Conservation (phyloP, 2,797 vertebrate genomes). For the Amphiprion clarkii region DNA sequence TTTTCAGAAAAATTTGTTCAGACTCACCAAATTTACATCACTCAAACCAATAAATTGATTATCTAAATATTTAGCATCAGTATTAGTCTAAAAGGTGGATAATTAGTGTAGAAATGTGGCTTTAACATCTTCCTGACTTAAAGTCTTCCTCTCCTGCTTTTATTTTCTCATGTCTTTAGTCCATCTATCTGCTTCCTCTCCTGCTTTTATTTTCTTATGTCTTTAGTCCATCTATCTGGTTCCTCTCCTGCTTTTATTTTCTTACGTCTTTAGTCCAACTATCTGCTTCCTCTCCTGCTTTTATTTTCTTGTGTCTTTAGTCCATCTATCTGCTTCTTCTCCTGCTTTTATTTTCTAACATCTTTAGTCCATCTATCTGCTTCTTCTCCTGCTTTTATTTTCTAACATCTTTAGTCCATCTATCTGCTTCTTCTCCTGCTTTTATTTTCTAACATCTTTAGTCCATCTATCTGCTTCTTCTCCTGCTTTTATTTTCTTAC, state of each 20-base stretch:
- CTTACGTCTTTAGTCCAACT: constrained; percentile 25
- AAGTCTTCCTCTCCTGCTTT: not conserved
- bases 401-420: constrained; percentile 26
- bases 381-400: not conserved
- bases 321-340: not conserved
- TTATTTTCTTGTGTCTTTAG: constrained; percentile 22
- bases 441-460: constrained; percentile 21
- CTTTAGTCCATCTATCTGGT: constrained; percentile 22
- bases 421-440: not conserved
- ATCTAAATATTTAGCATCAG: no score
- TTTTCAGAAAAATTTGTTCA: no score
- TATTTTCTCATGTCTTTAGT: constrained; percentile 27
- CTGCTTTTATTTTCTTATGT: not conserved
- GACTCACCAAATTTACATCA: no score
- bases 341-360: not conserved
- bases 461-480: not conserved
- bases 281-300: not conserved
- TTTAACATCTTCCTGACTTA: no score
- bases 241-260: not conserved
- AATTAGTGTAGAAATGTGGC: no score
- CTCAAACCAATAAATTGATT: no score
- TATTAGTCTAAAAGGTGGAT: no score
- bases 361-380: constrained; percentile 26
- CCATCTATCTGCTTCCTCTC: not conserved
- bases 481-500: not conserved